Evolutionary conservation across 2,113 vertebrate species (phyloP), one percentile per base, ranked within the genome.

Genomic region (Xiphophorus maculatus): DNA sequence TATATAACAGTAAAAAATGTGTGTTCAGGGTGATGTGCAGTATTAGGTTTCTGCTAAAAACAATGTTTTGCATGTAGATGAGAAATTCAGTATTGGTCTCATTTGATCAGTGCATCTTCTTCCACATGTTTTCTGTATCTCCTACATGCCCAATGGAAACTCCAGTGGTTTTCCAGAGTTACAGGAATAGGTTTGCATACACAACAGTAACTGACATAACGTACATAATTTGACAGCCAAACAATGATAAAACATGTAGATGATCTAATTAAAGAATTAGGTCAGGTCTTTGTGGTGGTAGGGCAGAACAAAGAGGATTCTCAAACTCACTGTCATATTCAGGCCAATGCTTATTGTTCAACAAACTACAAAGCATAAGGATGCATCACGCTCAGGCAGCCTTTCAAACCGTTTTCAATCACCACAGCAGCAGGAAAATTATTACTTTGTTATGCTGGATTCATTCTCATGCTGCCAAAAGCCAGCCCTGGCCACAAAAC

Each of bases 341-440:
- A 82, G 86, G 88, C 84, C 85, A 87, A 65, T 88, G 88, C 88
- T 85, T 82, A 88, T 91, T 91, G 81, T 89, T 89, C 83, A 75
- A 69, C 80, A 79, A 61, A 90, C 77, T 73, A 74, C 77, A 84
- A 76, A 85, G 81, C 83, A 80, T 60, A 77, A 69, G 67, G 66
- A 89, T 80, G 85, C 84, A 83, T 87, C 84, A 75, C 22, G 29
- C 77, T 62, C 6, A 78, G 70, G 75, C 64, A 72, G 87, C 44
- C 66, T 79, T 86, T 86, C 77, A 87, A 85, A 83, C 69, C 35
- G 32, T 67, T 64, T 81, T 88, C 81, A 83, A 77, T 88, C 79
- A 69, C 51, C n/a, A 68, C 30, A 64, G 42, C 19, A 29, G 32
- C 48, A 60, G 69, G 74, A 32, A 80, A 89, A 84, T 85, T 44